phyloP scores from a whole-genome alignment of 2,113 vertebrate species.

The Psettodes erumei region DNA sequence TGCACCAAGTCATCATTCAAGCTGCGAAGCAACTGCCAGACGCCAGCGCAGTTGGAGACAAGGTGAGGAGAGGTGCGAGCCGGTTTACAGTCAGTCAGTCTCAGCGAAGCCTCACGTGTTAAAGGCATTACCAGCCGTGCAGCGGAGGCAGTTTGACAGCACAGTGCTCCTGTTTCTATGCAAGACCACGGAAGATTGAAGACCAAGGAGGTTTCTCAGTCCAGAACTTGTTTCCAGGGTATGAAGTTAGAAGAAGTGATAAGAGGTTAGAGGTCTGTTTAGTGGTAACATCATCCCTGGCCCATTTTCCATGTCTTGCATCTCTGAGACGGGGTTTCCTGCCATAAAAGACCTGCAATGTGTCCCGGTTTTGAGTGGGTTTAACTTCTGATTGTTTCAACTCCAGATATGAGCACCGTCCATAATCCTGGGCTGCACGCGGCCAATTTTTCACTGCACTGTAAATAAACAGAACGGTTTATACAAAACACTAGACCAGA shows the following conservation, averaged over 20 bases:
- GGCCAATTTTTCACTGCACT: slow-evolving; percentile 52
- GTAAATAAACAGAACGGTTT: slow-evolving; percentile 64
- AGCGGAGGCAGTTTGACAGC: slow-evolving; percentile 41
- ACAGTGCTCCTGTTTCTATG: slow-evolving; percentile 35
- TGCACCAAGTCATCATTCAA: slow-evolving; percentile 48
- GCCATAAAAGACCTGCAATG: slow-evolving; percentile 27
- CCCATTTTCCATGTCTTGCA: slow-evolving; percentile 24
- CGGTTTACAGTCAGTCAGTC: slow-evolving; percentile 55
- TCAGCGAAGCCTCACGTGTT: slow-evolving; percentile 65
- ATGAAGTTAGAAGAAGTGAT: slow-evolving; percentile 43
- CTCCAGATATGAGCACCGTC: slow-evolving; percentile 34
- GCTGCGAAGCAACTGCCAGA: slow-evolving; percentile 41
- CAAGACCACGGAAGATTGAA: slow-evolving; percentile 4
- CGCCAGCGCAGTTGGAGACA: slow-evolving; percentile 52
- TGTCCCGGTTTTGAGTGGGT: slow-evolving; percentile 22
- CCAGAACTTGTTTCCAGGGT: slow-evolving; percentile 55
- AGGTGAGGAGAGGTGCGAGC: slow-evolving; percentile 61
- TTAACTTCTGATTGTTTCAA: no score
- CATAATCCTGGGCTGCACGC: slow-evolving; percentile 19
- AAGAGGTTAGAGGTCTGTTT: slow-evolving; percentile 31
- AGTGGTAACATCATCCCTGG: slow-evolving; percentile 23
- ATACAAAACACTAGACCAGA: slow-evolving; percentile 39
- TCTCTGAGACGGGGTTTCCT: slow-evolving; percentile 25
- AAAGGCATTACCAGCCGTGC: slow-evolving; percentile 63
- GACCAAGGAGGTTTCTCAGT: slow-evolving; percentile 15